phyloP scores from a whole-genome alignment of 2,113 vertebrate genomes.

The Microtus oregoni region DNA sequence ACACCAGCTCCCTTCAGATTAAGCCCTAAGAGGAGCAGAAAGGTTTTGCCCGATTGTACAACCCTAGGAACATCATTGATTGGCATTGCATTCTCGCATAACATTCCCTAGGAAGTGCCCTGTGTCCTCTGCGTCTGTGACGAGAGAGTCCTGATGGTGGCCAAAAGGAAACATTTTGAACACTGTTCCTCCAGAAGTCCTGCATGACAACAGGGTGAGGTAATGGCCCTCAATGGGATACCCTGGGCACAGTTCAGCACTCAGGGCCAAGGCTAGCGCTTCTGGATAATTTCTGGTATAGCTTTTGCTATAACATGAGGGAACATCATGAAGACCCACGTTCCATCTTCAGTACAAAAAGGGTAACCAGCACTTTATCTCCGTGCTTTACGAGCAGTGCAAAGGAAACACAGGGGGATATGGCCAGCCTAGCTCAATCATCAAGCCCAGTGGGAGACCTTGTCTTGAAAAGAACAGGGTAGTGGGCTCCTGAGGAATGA shows the following conservation, averaged over 20 bases:
- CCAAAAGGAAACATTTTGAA: background rate
- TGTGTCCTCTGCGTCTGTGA: background rate
- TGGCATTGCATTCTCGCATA: background rate
- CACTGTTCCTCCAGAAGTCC: background rate
- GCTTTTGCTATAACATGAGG: background rate
- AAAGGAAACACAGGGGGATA: background rate
- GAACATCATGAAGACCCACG: background rate
- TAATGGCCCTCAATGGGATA: background rate
- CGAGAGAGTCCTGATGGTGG: background rate
- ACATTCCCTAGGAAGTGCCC: background rate
- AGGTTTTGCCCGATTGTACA: background rate
- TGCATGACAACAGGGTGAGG: background rate
- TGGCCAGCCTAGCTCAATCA: background rate
- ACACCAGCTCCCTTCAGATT: background rate
- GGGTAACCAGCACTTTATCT: background rate
- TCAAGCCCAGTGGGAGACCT: background rate
- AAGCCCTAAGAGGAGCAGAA: fast-evolving
- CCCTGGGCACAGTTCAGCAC: background rate
- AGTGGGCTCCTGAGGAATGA: background rate
- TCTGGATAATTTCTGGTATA: background rate
- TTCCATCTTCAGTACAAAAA: background rate
- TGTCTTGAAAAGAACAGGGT: background rate
- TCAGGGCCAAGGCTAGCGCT: background rate
- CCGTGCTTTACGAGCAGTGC: no score
- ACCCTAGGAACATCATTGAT: background rate